A percentile compares a stretch with the other conserved stretches of the same genome.
These are phyloP conservation scores for Brachirus orientalis DNA, from an alignment of 2,113 vertebrate genomes.

Conservation along the genomic window DNA sequence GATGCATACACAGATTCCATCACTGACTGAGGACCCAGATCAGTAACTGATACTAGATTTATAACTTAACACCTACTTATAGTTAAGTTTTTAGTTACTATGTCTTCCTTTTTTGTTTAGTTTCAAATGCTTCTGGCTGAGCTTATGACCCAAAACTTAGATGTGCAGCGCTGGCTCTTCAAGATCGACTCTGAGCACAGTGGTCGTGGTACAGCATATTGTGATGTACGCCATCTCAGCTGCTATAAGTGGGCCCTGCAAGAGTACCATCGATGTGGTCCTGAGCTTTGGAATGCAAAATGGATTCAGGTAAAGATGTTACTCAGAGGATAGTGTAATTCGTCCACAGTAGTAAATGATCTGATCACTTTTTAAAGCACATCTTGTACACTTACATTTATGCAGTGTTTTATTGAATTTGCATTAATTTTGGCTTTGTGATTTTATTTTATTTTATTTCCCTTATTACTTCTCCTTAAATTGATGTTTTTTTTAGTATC, in stretches of 20 bases:
- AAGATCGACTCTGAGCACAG: conserved; percentile 83
- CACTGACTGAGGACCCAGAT: not conserved
- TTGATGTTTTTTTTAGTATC: conserved; percentile 56
- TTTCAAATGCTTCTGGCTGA: conserved; percentile 81
- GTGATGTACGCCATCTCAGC: conserved; percentile 82
- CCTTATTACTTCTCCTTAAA: conserved; percentile 32
- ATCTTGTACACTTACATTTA: conserved; percentile 26
- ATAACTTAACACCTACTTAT: too few relatives aligned
- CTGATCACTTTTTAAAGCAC: conserved; percentile 4
- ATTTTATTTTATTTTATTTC: conserved; percentile 33
- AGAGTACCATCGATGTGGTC: conserved; percentile 59
- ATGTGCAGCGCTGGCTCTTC: conserved; percentile 88
- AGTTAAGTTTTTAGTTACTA: conserved; percentile 4
- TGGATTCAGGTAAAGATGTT: conserved; percentile 81
- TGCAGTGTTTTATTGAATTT: conserved; percentile 36
- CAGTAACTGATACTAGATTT: not conserved
- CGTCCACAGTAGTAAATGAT: conserved; percentile 10
- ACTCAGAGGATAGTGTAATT: conserved; percentile 4
- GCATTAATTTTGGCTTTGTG: conserved; percentile 30
- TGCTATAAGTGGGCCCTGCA: conserved; percentile 79
- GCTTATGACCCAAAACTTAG: conserved; percentile 80
- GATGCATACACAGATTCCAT: not conserved
- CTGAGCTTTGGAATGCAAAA: conserved; percentile 74
- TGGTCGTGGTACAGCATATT: conserved; percentile 85
- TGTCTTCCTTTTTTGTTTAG: conserved; percentile 67